These are phyloP conservation scores for Leucophenga montana DNA, from an alignment of 2,888 invertebrate species.

Conservation along the genomic window DNA sequence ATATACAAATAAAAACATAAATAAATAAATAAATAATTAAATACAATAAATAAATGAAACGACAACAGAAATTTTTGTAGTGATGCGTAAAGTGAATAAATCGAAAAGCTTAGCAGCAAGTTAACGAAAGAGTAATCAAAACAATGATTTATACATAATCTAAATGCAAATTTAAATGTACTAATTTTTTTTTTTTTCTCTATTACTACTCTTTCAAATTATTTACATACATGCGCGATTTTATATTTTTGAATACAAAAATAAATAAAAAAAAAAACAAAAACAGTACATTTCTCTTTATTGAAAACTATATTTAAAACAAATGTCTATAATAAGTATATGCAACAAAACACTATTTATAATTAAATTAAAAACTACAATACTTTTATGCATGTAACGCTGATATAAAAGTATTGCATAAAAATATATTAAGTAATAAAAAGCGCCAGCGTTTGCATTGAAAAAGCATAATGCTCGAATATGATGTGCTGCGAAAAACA, in stretches of 20 bases:
- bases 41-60: too few relatives aligned
- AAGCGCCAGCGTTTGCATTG: neutral
- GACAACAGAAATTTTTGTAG: neutral
- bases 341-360: conserved; percentile 1
- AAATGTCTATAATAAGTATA: neutral
- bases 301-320: neutral
- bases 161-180: neutral
- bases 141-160: neutral
- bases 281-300: neutral
- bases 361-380: conserved; percentile 1
- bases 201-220: too few relatives aligned
- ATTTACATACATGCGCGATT: neutral
- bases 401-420: neutral
- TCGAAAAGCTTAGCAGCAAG: neutral
- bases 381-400: conserved; percentile 11
- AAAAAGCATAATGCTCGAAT: neutral
- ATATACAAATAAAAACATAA: too few relatives aligned
- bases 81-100: neutral
- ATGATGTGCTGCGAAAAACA: neutral
- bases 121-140: neutral
- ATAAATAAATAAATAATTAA: too few relatives aligned
- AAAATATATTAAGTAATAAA: neutral
- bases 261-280: too few relatives aligned
- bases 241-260: neutral
- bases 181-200: neutral